A percentile compares a stretch with the other conserved stretches of the same genome.
phyloP scores from a whole-genome alignment of 2,797 vertebrate species.

The Liparis tanakae region DNA sequence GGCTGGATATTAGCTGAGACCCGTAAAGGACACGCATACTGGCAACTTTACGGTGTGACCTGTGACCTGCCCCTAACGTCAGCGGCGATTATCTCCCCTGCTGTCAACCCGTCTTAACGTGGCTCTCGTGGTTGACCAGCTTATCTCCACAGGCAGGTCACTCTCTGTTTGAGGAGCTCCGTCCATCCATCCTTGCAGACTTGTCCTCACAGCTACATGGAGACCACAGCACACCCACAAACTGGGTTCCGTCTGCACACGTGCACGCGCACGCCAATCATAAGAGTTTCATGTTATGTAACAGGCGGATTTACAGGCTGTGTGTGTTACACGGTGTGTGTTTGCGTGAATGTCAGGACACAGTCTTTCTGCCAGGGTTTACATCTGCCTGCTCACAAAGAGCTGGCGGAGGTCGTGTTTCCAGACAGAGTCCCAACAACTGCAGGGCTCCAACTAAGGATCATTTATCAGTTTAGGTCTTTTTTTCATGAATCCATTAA shows the following conservation, averaged over 20 bases:
- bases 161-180: slow-evolving; percentile 57
- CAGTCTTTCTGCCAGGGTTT: slow-evolving; percentile 29
- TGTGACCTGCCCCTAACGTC: slow-evolving; percentile 35
- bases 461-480: neutral
- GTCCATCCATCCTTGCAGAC: slow-evolving; percentile 30
- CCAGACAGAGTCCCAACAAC: slow-evolving; percentile 29
- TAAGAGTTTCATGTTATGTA: slow-evolving; percentile 45
- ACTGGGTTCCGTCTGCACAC: neutral
- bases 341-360: neutral
- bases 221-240: slow-evolving; percentile 17
- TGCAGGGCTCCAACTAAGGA: neutral
- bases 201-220: slow-evolving; percentile 34
- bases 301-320: slow-evolving; percentile 38
- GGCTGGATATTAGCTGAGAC: slow-evolving; percentile 4
- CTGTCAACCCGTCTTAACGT: slow-evolving; percentile 60
- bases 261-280: slow-evolving; percentile 14
- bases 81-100: slow-evolving; percentile 42
- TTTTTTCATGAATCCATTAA: neutral
- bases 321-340: slow-evolving; percentile 6
- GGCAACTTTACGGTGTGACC: slow-evolving; percentile 31
- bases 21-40: slow-evolving; percentile 2
- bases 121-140: slow-evolving; percentile 49
- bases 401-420: slow-evolving; percentile 31
- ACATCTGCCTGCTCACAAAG: slow-evolving; percentile 10
- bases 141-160: slow-evolving; percentile 60